phyloP scores from a whole-genome alignment of 2,888 invertebrate genomes.

The Dichetophora obliterata region DNA sequence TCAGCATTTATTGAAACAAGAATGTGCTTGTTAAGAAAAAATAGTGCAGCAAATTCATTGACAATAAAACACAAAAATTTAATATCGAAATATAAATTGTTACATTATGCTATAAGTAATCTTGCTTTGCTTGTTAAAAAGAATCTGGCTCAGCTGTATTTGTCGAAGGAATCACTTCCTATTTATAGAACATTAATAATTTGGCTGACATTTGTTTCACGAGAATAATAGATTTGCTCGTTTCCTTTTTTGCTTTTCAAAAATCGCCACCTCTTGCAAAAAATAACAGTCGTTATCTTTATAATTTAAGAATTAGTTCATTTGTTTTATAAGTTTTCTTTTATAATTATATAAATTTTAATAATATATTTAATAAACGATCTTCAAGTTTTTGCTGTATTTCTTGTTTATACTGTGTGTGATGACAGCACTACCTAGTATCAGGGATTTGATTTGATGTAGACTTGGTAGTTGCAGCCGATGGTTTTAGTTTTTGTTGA shows the following conservation, averaged over 20 bases:
- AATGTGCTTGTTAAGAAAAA: slow-evolving; percentile 2
- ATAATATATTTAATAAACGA: slow-evolving; percentile 69
- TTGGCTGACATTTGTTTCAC: slow-evolving; percentile 13
- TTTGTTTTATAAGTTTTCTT: slow-evolving; percentile 64
- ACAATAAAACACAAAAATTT: slow-evolving; percentile 5
- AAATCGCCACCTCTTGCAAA: slow-evolving; percentile 21
- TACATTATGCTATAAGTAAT: slow-evolving; percentile 2
- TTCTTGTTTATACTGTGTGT: slow-evolving; percentile 49
- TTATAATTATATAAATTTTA: slow-evolving; percentile 70
- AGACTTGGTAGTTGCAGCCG: slow-evolving; percentile 57
- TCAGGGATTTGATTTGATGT: slow-evolving; percentile 70
- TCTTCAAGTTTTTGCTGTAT: slow-evolving; percentile 56
- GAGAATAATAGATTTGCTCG: slow-evolving; percentile 13
- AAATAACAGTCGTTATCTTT: slow-evolving; percentile 34
- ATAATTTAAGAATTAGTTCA: slow-evolving; percentile 60
- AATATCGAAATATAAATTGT: slow-evolving; percentile 12
- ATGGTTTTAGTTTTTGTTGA: slow-evolving; percentile 61
- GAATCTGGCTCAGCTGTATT: background rate
- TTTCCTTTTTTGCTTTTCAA: slow-evolving; percentile 1
- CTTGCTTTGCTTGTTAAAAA: background rate
- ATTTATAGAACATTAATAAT: slow-evolving; percentile 19
- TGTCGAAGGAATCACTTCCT: slow-evolving; percentile 5
- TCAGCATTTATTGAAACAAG: slow-evolving; percentile 9
- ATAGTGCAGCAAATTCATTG: background rate
- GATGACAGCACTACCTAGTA: slow-evolving; percentile 70